Conservation (phyloP, 2,797 vertebrate species). For the Erithacus rubecula region DNA sequence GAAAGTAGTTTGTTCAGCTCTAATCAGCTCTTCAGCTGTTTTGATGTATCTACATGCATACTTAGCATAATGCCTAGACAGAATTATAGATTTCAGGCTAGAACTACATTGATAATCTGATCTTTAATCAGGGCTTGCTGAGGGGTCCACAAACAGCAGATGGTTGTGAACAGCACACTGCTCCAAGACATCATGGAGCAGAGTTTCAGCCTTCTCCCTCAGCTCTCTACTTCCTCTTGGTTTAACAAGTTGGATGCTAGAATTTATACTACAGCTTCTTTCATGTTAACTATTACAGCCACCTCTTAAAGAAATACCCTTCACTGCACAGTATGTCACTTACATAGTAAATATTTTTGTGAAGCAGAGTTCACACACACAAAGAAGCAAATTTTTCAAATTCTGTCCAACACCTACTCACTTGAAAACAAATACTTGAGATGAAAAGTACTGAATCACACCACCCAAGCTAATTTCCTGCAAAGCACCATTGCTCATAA, state of each 20-base stretch:
- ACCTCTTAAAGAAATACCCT: background rate
- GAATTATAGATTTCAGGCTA: slow-evolving; percentile 58
- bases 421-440: background rate
- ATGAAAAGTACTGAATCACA: background rate
- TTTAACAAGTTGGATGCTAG: background rate
- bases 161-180: background rate
- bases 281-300: background rate
- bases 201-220: background rate
- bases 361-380: background rate
- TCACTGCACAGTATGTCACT: background rate
- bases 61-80: slow-evolving; percentile 68
- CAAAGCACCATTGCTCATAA: background rate
- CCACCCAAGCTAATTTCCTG: background rate
- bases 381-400: slow-evolving; percentile 19
- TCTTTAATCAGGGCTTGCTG: slow-evolving; percentile 41
- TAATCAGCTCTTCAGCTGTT: slow-evolving; percentile 60
- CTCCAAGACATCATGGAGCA: background rate
- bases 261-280: background rate
- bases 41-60: slow-evolving; percentile 6
- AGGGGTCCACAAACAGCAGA: slow-evolving; percentile 27
- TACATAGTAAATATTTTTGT: background rate
- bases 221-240: background rate
- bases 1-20: slow-evolving; percentile 41
- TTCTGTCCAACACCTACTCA: background rate
- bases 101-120: slow-evolving; percentile 59